Base-by-base conservation (phyloP, 2,797 vertebrate species). In the Carduelis carduelis region DNA sequence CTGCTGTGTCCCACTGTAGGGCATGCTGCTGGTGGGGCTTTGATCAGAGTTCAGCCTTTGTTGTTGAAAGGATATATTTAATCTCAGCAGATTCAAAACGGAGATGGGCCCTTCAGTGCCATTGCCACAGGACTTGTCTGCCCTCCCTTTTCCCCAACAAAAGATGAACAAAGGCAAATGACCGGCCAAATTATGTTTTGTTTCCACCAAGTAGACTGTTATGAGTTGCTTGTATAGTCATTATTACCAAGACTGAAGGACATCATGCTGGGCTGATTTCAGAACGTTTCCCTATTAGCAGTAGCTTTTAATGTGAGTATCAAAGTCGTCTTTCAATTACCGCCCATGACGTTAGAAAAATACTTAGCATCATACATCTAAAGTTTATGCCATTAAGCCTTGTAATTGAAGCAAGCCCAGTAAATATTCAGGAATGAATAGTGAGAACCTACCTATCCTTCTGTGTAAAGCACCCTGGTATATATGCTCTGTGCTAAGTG, bases 61-160 rank as follows among this genome's bases (percentile, higher is more conserved):
- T 96, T 96, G 96, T 95, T 95, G 90, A 95, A 93, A 97, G 93
- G 83, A 95, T 86, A 69, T 86, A 88, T 96, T 97, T 97, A 93
- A 96, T 93, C 90, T 95, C 81, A 65, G 64, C 88, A 94, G 79
- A 95, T 89, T 82, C 61, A 68, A 87, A 95, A 89, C 1, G 17
- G 85, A 94, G 95, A 93, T 75, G 61, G 52, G 66, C 83, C 88
- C 68, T 75, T 95, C 91, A 81, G 83, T 91, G 59, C 78, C 86
- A 14, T 76, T 92, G 89, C 91, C 94, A 90, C 74, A 93, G 92
- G 90, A 92, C 85, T 90, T 78, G 76, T 94, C 55, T 89, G 83
- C 46, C 68, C 63, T 69, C 70, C 52, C 49, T 26, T 83, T 93
- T 69, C 55, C 70, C 56, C 69, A 64, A 76, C n/a, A 90, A 93